Percentiles rank a stretch among this genome's conserved stretches.
Evolutionary conservation across 2,113 vertebrate genomes (phyloP).

Genomic region (Malurus cyaneus): DNA sequence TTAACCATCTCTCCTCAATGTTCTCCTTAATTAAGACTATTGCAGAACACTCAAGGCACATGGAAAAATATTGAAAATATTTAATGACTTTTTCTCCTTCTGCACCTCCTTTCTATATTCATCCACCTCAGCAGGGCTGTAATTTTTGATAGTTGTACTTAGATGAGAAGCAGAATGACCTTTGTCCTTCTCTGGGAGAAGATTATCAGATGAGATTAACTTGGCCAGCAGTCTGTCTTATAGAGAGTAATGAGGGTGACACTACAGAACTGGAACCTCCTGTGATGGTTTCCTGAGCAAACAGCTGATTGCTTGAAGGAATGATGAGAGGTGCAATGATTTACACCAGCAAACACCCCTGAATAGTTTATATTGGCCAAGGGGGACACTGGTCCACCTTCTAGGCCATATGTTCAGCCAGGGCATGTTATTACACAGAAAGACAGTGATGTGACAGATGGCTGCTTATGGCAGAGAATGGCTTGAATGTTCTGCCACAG

Average conservation of each 20-base stretch:
- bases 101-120: not conserved
- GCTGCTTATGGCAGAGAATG: conserved; percentile 5
- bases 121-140: not conserved
- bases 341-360: not conserved
- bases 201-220: not conserved
- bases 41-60: not conserved
- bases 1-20: not conserved
- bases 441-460: not conserved
- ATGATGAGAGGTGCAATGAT: not conserved
- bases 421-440: not conserved
- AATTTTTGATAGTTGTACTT: not conserved
- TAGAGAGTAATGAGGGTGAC: not conserved
- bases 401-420: not conserved
- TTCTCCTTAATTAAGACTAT: not conserved
- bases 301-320: not conserved
- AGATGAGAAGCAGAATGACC: not conserved
- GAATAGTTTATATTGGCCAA: not conserved
- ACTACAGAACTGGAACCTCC: not conserved
- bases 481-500: not conserved
- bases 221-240: not conserved
- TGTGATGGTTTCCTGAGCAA: not conserved
- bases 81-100: not conserved
- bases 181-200: not conserved
- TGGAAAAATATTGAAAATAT: not conserved
- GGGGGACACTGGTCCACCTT: not conserved